Conservation (phyloP, 1,140 invertebrate genomes). For the Holcopasites calliopsidis region DNA sequence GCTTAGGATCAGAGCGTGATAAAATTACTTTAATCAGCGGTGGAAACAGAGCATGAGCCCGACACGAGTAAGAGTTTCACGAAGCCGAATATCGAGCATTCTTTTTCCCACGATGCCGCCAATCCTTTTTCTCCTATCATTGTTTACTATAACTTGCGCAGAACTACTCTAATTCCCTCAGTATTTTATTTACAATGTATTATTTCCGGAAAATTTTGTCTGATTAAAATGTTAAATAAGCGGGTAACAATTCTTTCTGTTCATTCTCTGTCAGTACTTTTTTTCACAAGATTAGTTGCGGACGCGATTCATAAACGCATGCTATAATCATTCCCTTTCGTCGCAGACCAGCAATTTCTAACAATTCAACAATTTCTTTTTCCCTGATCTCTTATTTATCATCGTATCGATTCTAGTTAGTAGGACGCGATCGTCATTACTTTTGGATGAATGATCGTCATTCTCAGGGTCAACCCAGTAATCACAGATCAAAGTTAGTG, state of each 20-base stretch:
- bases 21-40: constrained; percentile 68
- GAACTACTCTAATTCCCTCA: neutral
- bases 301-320: neutral
- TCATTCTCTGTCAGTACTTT: neutral
- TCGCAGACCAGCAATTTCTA: constrained; percentile 1
- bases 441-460: constrained; percentile 26
- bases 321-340: neutral
- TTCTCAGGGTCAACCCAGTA: constrained; percentile 51
- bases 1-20: constrained; percentile 72
- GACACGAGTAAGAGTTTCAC: constrained; percentile 72
- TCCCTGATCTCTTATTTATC: constrained; percentile 18
- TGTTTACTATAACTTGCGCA: no score
- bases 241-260: neutral
- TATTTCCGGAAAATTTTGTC: neutral
- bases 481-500: constrained; percentile 66
- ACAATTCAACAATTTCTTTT: neutral
- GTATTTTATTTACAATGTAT: constrained; percentile 15
- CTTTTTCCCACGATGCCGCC: constrained; percentile 16
- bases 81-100: constrained; percentile 63
- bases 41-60: constrained; percentile 73
- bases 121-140: no score
- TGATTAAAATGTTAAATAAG: constrained; percentile 39
- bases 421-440: constrained; percentile 43
- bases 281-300: constrained; percentile 34
- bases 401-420: constrained; percentile 45